Percentiles rank a stretch among this genome's conserved stretches.
These are phyloP conservation scores for Diarsia brunnea DNA, from an alignment of 2,888 invertebrate genomes.

Conservation along the genomic window DNA sequence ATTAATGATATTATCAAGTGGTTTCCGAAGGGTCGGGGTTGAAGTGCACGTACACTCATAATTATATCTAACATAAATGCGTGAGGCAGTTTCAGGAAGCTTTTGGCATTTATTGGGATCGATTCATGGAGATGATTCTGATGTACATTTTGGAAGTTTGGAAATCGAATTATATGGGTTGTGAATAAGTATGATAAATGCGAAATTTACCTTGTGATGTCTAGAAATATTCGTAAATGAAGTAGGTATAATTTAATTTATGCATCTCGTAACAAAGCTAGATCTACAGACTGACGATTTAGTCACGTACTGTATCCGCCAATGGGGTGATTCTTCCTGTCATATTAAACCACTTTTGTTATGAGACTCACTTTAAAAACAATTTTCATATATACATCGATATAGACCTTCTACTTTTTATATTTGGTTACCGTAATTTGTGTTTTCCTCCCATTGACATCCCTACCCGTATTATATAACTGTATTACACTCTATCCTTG, in stretches of 20 bases:
- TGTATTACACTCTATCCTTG: neutral
- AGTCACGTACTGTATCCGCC: neutral
- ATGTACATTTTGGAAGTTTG: neutral
- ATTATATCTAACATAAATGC: constrained; percentile 35
- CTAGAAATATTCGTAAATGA: neutral
- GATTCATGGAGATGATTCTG: neutral
- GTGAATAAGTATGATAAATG: neutral
- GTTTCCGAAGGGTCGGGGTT: constrained; percentile 36
- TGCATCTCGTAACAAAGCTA: neutral
- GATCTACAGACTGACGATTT: neutral
- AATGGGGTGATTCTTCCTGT: neutral
- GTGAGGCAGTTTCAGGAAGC: constrained; percentile 17
- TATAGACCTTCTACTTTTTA: neutral
- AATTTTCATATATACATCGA: neutral
- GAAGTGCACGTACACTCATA: constrained; percentile 38
- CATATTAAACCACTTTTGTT: neutral
- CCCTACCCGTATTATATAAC: neutral
- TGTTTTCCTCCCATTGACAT: neutral
- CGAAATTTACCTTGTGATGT: neutral
- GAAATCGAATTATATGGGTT: neutral
- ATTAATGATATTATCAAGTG: constrained; percentile 53
- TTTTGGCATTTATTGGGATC: constrained; percentile 23
- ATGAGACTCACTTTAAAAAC: neutral
- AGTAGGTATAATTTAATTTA: neutral
- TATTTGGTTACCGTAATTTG: too few species aligned